These are phyloP conservation scores for Andrena praecox DNA, from an alignment of 2,888 invertebrate species.

Conservation along the genomic window DNA sequence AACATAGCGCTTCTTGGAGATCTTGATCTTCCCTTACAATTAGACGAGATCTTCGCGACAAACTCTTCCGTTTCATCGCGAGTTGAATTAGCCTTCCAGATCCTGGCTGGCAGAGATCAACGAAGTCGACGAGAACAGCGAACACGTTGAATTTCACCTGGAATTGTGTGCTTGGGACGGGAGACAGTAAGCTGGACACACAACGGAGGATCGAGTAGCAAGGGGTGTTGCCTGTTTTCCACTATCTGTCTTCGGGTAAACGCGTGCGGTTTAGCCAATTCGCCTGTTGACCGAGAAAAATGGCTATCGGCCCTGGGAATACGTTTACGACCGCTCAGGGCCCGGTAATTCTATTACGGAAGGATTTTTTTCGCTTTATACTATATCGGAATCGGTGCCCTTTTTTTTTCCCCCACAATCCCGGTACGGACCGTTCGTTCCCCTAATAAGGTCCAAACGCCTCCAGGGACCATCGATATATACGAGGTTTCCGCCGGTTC, in stretches of 20 bases:
- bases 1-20: too few species aligned
- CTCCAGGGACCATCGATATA: conserved; percentile 66
- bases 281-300: conserved; percentile 85
- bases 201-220: conserved; percentile 49
- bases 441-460: conserved; percentile 77
- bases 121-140: background rate
- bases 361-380: conserved; percentile 83
- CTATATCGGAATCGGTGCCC: conserved; percentile 75
- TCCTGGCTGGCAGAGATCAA: background rate
- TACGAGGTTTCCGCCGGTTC: conserved; percentile 23
- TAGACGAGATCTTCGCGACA: background rate
- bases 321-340: conserved; percentile 84
- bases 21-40: background rate
- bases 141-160: background rate
- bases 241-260: conserved; percentile 83
- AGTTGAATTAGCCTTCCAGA: background rate
- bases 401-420: conserved; percentile 53
- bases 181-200: conserved; percentile 38
- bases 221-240: conserved; percentile 74
- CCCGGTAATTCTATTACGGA: conserved; percentile 84
- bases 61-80: background rate
- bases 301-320: conserved; percentile 84
- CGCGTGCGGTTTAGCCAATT: conserved; percentile 83
- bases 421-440: conserved; percentile 75
- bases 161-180: background rate